Conservation (phyloP, 2,113 vertebrate genomes). For the Pteropus alecto region DNA sequence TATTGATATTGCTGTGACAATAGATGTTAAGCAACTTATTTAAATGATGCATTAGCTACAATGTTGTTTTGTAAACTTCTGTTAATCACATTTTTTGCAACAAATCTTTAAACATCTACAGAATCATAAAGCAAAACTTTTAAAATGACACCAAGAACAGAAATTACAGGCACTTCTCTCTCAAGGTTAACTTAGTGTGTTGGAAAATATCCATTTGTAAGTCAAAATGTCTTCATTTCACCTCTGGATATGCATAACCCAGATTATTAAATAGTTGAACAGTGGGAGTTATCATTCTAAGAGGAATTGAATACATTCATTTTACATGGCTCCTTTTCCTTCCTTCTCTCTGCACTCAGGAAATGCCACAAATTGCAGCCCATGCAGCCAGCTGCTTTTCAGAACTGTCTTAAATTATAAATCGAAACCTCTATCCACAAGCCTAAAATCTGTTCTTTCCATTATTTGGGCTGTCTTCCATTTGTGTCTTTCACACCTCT, state of each 20-base stretch:
- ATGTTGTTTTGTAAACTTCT: slow-evolving; percentile 83
- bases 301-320: neutral
- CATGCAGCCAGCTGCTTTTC: neutral
- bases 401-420: neutral
- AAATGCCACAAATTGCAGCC: neutral
- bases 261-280: neutral
- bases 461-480: neutral
- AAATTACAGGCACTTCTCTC: slow-evolving; percentile 85
- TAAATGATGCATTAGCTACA: slow-evolving; percentile 80
- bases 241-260: neutral
- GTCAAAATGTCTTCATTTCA: slow-evolving; percentile 50
- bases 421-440: slow-evolving; percentile 30
- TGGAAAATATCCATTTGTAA: slow-evolving; percentile 52
- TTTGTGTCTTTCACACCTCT: neutral
- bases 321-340: slow-evolving; percentile 40
- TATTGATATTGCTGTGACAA: slow-evolving; percentile 57
- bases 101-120: slow-evolving; percentile 49
- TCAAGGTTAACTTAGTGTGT: slow-evolving; percentile 73
- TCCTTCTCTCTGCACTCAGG: neutral
- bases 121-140: slow-evolving; percentile 74
- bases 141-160: slow-evolving; percentile 76
- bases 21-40: slow-evolving; percentile 60
- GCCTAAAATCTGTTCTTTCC: neutral
- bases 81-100: slow-evolving; percentile 76
- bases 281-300: neutral